These are phyloP conservation scores for Cichladusa arquata DNA, from an alignment of 2,113 vertebrate genomes.

Conservation along the genomic window DNA sequence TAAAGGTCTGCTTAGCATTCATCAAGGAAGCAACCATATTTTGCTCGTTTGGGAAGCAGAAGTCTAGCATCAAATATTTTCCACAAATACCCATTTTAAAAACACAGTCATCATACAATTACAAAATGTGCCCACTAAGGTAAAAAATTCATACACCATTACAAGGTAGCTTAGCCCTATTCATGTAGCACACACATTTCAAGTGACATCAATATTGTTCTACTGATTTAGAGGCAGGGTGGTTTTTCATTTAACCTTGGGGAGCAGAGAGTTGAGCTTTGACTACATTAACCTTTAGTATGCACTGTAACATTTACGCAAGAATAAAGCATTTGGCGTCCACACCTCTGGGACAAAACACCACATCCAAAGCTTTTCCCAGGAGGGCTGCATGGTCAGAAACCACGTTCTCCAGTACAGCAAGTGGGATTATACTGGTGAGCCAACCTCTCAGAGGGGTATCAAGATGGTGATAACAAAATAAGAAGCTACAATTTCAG, in stretches of 20 bases:
- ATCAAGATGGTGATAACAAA: neutral
- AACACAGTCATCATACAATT: neutral
- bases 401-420: neutral
- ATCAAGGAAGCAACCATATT: neutral
- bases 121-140: neutral
- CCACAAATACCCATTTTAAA: neutral
- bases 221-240: neutral
- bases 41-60: neutral
- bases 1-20: slow-evolving; percentile 31
- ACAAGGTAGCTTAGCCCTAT: neutral
- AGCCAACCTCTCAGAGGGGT: neutral
- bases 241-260: slow-evolving; percentile 7
- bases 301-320: neutral
- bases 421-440: neutral
- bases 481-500: neutral
- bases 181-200: neutral
- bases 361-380: neutral
- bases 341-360: neutral
- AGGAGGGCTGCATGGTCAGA: neutral
- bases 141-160: neutral
- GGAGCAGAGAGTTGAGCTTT: neutral
- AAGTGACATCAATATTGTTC: neutral
- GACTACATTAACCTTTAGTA: slow-evolving; percentile 33
- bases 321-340: neutral
- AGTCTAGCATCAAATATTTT: neutral